phyloP scores from a whole-genome alignment of 2,888 invertebrate species.

The Drosophila meridionalis region DNA sequence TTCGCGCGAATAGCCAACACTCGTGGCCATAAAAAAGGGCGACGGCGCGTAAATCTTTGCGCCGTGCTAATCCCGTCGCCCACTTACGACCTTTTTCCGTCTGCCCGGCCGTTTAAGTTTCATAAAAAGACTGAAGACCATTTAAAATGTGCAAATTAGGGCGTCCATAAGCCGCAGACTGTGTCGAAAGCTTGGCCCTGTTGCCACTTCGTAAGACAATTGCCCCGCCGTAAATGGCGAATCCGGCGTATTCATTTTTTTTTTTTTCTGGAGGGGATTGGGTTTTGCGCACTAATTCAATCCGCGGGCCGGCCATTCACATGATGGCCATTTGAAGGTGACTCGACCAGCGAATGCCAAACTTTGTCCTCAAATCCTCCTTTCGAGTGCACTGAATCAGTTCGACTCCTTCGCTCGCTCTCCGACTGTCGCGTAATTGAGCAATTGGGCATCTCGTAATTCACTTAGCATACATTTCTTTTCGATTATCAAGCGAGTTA shows the following conservation, averaged over 20 bases:
- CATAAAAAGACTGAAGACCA: conserved; percentile 61
- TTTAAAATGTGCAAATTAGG: conserved; percentile 80
- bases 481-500: conserved; percentile 15
- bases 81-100: conserved; percentile 24
- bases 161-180: conserved; percentile 68
- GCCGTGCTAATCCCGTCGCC: conserved; percentile 62
- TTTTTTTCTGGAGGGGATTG: conserved; percentile 4
- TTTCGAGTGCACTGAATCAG: conserved; percentile 41
- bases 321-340: conserved; percentile 42
- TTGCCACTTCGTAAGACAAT: conserved; percentile 77
- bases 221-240: conserved; percentile 52
- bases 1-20: conserved; percentile 55
- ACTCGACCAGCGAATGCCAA: conserved; percentile 19
- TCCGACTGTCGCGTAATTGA: conserved; percentile 35
- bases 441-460: conserved; percentile 50
- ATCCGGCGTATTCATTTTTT: conserved; percentile 39
- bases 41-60: conserved; percentile 72
- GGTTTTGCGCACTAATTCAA: conserved; percentile 1
- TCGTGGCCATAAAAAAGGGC: conserved; percentile 66
- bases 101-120: conserved; percentile 49
- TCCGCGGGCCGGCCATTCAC: conserved; percentile 1
- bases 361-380: conserved; percentile 24
- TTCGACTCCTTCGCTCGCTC: conserved; percentile 28
- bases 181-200: conserved; percentile 43
- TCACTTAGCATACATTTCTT: conserved; percentile 38